Percentiles rank a stretch among this genome's conserved stretches.
These are phyloP conservation scores for Crocidura indochinensis DNA, from an alignment of 2,797 vertebrate species.

Conservation along the genomic window DNA sequence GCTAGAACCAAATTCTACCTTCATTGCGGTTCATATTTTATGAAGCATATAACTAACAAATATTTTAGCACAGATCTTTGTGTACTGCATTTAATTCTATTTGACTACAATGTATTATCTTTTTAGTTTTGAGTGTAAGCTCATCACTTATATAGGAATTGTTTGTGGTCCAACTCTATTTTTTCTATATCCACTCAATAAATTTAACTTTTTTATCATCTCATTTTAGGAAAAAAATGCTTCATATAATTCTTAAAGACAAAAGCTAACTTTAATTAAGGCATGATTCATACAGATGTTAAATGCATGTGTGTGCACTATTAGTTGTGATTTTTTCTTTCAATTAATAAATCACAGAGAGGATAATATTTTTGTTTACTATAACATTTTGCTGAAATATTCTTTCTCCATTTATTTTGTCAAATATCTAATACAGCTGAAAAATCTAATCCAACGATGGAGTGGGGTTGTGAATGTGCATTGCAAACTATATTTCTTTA, in stretches of 20 bases:
- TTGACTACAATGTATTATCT: no score
- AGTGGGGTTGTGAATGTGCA: neutral
- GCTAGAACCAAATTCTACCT: no score
- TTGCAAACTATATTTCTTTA: neutral
- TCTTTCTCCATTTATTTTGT: conserved; percentile 21
- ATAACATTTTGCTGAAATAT: neutral
- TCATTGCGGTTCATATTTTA: no score
- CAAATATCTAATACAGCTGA: conserved; percentile 10
- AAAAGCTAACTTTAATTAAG: conserved; percentile 5
- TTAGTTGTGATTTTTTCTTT: neutral
- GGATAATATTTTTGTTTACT: neutral
- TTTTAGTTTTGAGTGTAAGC: neutral
- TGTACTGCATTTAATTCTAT: no score
- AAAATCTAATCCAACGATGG: neutral
- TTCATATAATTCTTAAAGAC: neutral
- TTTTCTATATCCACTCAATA: neutral
- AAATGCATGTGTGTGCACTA: neutral
- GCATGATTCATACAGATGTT: neutral
- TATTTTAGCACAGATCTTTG: no score
- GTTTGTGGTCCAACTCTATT: neutral
- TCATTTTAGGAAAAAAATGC: neutral
- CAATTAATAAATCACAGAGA: neutral
- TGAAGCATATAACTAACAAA: no score
- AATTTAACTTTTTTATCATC: neutral
- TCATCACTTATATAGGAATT: neutral